These are phyloP conservation scores for Cacoxenus indagator DNA, from an alignment of 2,888 invertebrate genomes.

Conservation along the genomic window DNA sequence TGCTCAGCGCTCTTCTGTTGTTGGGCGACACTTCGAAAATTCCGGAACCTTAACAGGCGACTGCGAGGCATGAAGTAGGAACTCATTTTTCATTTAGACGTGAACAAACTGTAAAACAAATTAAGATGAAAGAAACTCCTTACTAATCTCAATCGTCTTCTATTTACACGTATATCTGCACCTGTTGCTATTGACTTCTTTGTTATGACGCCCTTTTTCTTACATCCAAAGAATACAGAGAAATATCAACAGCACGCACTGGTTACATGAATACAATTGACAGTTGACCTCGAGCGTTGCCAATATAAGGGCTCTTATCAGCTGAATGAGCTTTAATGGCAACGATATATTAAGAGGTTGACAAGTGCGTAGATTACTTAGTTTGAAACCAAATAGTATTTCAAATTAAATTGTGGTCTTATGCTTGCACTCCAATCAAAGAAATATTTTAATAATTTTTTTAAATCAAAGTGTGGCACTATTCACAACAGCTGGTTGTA, in stretches of 20 bases:
- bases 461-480: neutral
- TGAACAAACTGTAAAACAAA: neutral
- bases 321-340: neutral
- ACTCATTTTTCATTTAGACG: conserved; percentile 53
- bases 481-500: neutral
- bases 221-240: neutral
- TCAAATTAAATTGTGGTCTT: too few relatives aligned
- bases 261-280: neutral
- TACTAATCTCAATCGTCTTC: neutral
- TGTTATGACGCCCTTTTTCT: neutral
- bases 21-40: conserved; percentile 54
- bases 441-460: neutral
- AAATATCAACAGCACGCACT: neutral
- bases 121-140: neutral
- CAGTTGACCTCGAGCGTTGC: conserved; percentile 1
- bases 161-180: neutral
- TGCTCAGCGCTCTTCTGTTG: conserved; percentile 44
- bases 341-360: neutral
- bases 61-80: conserved; percentile 68
- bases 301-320: neutral
- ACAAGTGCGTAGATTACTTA: neutral
- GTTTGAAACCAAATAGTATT: too few relatives aligned
- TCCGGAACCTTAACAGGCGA: conserved; percentile 64
- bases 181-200: conserved; percentile 1
- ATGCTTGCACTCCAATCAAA: too few relatives aligned